These are phyloP conservation scores for Uropsilus gracilis DNA, from an alignment of 2,113 vertebrate genomes.

Conservation along the genomic window DNA sequence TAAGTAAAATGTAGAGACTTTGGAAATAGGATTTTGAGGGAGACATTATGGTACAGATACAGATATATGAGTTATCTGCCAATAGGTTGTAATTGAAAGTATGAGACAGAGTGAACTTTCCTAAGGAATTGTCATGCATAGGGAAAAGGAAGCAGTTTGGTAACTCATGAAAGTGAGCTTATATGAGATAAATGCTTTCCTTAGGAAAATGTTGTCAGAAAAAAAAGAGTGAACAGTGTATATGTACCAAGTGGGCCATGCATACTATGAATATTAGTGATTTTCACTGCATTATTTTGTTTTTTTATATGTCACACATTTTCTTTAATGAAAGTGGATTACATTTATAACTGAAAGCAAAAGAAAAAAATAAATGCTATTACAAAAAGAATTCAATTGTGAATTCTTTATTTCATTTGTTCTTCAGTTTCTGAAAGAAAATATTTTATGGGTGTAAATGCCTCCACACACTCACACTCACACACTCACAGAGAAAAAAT, in stretches of 20 bases:
- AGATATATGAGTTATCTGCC: not conserved
- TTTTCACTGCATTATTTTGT: conserved; percentile 31
- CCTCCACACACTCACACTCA: not conserved
- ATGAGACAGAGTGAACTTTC: not conserved
- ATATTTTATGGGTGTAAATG: not conserved
- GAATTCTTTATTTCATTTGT: not conserved
- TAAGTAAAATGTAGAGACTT: not conserved
- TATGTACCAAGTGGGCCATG: not conserved
- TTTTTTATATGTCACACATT: conserved; percentile 12
- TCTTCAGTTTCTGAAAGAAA: conserved; percentile 16
- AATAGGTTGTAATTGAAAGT: not conserved
- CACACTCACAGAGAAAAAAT: not conserved
- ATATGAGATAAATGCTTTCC: not conserved
- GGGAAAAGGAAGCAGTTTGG: not conserved
- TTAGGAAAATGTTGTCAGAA: conserved; percentile 17
- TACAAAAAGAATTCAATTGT: not conserved
- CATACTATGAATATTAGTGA: not conserved
- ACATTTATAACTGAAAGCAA: conserved; percentile 16
- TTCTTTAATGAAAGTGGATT: conserved; percentile 34
- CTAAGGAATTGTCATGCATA: conserved; percentile 1
- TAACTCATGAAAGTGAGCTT: not conserved
- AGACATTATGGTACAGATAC: not conserved
- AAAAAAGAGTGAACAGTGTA: conserved; percentile 13
- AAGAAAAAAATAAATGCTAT: conserved; percentile 14
- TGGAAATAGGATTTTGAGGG: not conserved